phyloP scores from a whole-genome alignment of 2,888 invertebrate genomes.

The Neocrepidodera transversa region DNA sequence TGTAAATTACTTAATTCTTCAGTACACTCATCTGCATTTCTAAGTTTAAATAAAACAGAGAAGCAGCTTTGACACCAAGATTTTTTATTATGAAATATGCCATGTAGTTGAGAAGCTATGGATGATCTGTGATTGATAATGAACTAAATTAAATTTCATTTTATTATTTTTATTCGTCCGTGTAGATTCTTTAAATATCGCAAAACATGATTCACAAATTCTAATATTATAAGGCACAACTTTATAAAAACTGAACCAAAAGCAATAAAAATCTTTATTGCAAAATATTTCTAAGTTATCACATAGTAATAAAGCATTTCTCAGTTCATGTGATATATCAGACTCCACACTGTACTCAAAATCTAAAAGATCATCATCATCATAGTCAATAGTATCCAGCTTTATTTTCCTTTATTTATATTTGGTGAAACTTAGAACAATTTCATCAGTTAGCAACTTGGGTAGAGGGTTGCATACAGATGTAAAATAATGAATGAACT shows the following conservation, averaged over 20 bases:
- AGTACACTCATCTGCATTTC: background rate
- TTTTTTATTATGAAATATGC: background rate
- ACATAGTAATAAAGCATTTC: no score
- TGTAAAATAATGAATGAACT: background rate
- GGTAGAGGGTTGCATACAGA: background rate
- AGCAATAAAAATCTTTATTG: background rate
- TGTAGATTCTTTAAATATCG: background rate
- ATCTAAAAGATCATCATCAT: background rate
- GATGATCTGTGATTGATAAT: background rate
- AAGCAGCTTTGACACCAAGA: constrained; percentile 7
- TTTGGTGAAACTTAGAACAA: background rate
- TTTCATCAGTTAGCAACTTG: background rate
- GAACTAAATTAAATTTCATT: background rate
- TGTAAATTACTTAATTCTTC: no score
- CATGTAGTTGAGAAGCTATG: background rate
- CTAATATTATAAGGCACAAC: background rate
- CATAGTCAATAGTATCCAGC: no score
- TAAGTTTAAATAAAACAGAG: background rate
- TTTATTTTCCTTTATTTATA: constrained; percentile 2
- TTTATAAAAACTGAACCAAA: background rate
- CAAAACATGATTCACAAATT: background rate
- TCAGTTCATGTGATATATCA: no score
- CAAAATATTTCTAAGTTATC: no score
- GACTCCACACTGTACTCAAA: no score
- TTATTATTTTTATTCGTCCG: background rate